Conservation (phyloP, 1,140 invertebrate species). For the Zaprionus ornatus region DNA sequence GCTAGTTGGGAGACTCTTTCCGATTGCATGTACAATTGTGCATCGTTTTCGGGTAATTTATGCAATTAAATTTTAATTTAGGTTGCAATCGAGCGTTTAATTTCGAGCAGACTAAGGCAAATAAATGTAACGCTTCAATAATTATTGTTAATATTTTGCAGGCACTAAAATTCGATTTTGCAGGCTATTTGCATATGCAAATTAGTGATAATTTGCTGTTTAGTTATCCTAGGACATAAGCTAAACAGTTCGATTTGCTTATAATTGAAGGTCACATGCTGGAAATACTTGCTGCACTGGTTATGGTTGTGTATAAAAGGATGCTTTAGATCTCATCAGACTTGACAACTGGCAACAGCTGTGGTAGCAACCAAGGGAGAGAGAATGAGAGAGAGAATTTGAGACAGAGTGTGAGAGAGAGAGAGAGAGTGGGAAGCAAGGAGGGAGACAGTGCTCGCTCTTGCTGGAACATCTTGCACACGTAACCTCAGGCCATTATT, state of each 20-base stretch:
- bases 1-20: background rate
- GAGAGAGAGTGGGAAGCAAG: background rate
- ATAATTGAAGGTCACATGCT: background rate
- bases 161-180: background rate
- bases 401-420: background rate
- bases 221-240: background rate
- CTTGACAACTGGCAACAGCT: background rate
- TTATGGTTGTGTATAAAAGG: background rate
- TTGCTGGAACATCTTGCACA: background rate
- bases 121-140: slow-evolving; percentile 8
- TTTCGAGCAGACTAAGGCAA: slow-evolving; percentile 27
- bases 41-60: slow-evolving; percentile 38
- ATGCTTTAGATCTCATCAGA: background rate
- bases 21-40: background rate
- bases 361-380: no score
- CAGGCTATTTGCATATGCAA: background rate
- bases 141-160: slow-evolving; percentile 15
- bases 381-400: no score
- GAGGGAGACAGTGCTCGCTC: background rate
- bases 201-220: background rate
- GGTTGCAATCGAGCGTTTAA: slow-evolving; percentile 47
- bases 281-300: background rate
- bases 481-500: slow-evolving; percentile 55
- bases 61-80: slow-evolving; percentile 64
- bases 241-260: background rate